A percentile compares a stretch with the other conserved stretches of the same genome.
phyloP scores from a whole-genome alignment of 2,797 vertebrate genomes.

The Hippopotamyrus pictus region DNA sequence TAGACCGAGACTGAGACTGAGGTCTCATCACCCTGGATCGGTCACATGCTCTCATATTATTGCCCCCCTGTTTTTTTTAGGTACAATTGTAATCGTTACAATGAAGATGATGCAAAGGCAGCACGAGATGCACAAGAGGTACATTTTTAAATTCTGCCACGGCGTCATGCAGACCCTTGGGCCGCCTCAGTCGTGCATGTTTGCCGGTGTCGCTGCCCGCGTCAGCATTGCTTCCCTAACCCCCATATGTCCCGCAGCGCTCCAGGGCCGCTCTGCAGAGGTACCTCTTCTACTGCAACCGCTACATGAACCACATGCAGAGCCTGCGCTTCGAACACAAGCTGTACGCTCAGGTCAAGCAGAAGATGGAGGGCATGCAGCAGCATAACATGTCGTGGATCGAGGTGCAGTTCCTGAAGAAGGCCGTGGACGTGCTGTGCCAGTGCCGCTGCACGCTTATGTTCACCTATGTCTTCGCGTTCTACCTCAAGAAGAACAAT shows the following conservation, averaged over 20 bases:
- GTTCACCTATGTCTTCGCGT: constrained; percentile 99
- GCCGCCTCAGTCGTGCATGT: neutral
- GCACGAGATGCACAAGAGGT: constrained; percentile 98
- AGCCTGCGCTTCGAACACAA: constrained; percentile 99
- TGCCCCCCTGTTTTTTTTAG: constrained; percentile 45
- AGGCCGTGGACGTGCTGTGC: constrained; percentile 94
- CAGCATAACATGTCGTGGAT: constrained; percentile 99
- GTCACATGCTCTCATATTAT: neutral
- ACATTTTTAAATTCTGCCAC: constrained; percentile 2
- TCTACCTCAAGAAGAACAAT: constrained; percentile 99
- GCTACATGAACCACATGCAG: constrained; percentile 99
- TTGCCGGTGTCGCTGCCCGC: neutral
- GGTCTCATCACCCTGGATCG: neutral
- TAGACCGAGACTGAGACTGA: neutral
- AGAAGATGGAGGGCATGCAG: constrained; percentile 99
- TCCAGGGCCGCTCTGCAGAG: constrained; percentile 96
- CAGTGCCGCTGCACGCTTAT: constrained; percentile 99
- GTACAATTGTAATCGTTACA: constrained; percentile 99
- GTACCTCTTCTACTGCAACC: constrained; percentile 99
- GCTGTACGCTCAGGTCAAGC: constrained; percentile 98
- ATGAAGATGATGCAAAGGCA: constrained; percentile 98
- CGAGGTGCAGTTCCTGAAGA: constrained; percentile 80
- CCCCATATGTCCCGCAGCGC: constrained; percentile 59
- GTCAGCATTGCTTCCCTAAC: neutral
- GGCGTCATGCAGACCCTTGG: neutral